phyloP scores from a whole-genome alignment of 2,113 vertebrate genomes.

The Silurus meridionalis region DNA sequence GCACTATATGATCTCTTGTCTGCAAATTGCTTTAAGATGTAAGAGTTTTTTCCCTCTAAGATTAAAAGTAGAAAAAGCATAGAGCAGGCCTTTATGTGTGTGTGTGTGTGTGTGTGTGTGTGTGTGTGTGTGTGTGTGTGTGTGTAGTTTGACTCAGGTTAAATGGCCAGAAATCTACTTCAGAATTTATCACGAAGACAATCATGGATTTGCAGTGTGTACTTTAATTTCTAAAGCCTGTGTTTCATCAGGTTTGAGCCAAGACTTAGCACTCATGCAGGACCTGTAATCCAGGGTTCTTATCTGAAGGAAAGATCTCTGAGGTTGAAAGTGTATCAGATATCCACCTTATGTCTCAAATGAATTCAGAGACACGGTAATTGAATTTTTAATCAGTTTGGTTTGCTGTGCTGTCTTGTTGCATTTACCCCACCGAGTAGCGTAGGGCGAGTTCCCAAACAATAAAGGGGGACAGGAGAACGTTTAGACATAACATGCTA shows the following conservation, averaged over 20 bases:
- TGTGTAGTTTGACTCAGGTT: neutral
- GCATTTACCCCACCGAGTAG: conserved; percentile 47
- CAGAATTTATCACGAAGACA: conserved; percentile 43
- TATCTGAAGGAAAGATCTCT: conserved; percentile 60
- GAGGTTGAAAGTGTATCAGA: conserved; percentile 61
- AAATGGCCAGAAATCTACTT: conserved; percentile 23
- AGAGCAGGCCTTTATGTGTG: neutral
- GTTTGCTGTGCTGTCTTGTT: conserved; percentile 59
- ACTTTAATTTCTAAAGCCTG: conserved; percentile 43
- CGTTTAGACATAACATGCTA: conserved; percentile 16
- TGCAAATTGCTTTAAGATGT: conserved; percentile 21
- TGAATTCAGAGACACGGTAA: conserved; percentile 62
- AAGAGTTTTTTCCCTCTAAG: neutral
- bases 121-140: conserved; percentile 2
- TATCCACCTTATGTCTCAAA: conserved; percentile 59
- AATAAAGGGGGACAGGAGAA: conserved; percentile 15
- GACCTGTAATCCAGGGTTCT: conserved; percentile 53
- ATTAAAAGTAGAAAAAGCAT: conserved; percentile 20
- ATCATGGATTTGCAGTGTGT: conserved; percentile 29
- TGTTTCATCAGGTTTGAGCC: conserved; percentile 37
- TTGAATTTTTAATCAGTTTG: conserved; percentile 71
- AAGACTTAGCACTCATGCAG: conserved; percentile 43
- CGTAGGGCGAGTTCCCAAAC: conserved; percentile 14
- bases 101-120: neutral
- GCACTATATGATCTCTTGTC: neutral